Base-by-base conservation (phyloP, 2,113 vertebrate genomes). In the Pyxicephalus adspersus region DNA sequence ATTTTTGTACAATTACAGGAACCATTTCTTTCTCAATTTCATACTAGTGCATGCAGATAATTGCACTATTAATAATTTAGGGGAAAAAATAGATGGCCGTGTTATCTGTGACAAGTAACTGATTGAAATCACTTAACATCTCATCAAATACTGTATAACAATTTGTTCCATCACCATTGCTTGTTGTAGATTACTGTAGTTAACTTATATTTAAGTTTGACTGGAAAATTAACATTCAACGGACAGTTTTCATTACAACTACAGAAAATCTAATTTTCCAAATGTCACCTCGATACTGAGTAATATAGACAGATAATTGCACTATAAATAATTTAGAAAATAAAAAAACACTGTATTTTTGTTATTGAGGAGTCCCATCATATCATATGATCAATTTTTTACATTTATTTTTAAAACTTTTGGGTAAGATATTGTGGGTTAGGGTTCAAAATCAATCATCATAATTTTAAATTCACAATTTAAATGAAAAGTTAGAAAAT, bases 61-160 rank as follows among this genome's bases (percentile, higher is more conserved):
- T 74, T 74, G 71, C 28, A 31, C 71, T 74, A 74, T 74, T 74
- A 74, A 74, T 74, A 74, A 74, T 74, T 74, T 74, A 74, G 28
- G 71, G 54, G 54, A 3, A n/a, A 31, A 70, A 74, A 74, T 74
- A 58, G 71, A 74, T 74, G 34, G 71, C 71, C 18, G 23, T 74
- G 71, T 60, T 74, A 74, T 74, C 71, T 74, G 71, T 74, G 71
- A 74, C 71, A 74, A 74, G 71, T 74, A 74, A 74, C 71, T 60
- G 70, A 73, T 73, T 73, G 71, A 74, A 74, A 60, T 74, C 71
- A 74, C 71, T 74, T 74, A 74, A 74, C 71, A 74, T 74, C 71
- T 74, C 71, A 74, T 74, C 71, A 74, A 74, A 74, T 74, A 74
- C 71, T 74, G 29, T 74, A 74, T 74, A 74, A 74, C 54, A 74